Evolutionary conservation across 2,888 invertebrate species (phyloP).

Genomic region (Kuschelorhynchus macadamiae): DNA sequence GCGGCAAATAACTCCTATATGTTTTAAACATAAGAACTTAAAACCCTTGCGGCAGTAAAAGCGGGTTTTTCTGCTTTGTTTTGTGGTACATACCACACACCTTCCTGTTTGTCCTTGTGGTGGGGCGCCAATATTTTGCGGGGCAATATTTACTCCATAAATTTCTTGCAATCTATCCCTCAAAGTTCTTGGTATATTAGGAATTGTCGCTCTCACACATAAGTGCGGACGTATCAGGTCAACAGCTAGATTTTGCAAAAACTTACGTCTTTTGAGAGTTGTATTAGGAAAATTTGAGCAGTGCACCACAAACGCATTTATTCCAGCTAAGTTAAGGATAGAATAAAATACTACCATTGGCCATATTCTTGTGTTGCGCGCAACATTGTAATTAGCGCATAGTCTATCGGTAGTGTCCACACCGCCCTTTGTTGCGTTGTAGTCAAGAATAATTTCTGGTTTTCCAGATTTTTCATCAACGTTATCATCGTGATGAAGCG

Average conservation of each 20-base stretch:
- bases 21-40: slow-evolving; percentile 37
- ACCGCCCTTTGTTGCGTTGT: too few relatives aligned
- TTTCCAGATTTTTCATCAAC: slow-evolving; percentile 10
- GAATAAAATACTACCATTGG: slow-evolving; percentile 38
- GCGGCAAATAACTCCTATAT: slow-evolving; percentile 31
- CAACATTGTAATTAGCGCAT: too few relatives aligned
- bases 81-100: slow-evolving; percentile 31
- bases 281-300: slow-evolving; percentile 23
- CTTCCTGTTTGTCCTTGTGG: slow-evolving; percentile 29
- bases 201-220: slow-evolving; percentile 26
- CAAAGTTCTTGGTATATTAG: slow-evolving; percentile 28
- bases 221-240: slow-evolving; percentile 28
- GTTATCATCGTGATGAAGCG: slow-evolving; percentile 29
- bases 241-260: slow-evolving; percentile 28
- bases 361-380: slow-evolving; percentile 27
- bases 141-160: slow-evolving; percentile 17
- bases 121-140: slow-evolving; percentile 15
- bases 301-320: slow-evolving; percentile 25
- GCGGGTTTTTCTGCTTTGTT: slow-evolving; percentile 13
- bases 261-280: slow-evolving; percentile 24
- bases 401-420: too few relatives aligned
- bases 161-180: slow-evolving; percentile 22
- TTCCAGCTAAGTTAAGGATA: too few relatives aligned
- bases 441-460: background rate
- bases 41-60: slow-evolving; percentile 37